Evolutionary conservation across 2,797 vertebrate species (phyloP), one percentile per base, ranked within the genome.

Genomic region (Buceros bicornis): DNA sequence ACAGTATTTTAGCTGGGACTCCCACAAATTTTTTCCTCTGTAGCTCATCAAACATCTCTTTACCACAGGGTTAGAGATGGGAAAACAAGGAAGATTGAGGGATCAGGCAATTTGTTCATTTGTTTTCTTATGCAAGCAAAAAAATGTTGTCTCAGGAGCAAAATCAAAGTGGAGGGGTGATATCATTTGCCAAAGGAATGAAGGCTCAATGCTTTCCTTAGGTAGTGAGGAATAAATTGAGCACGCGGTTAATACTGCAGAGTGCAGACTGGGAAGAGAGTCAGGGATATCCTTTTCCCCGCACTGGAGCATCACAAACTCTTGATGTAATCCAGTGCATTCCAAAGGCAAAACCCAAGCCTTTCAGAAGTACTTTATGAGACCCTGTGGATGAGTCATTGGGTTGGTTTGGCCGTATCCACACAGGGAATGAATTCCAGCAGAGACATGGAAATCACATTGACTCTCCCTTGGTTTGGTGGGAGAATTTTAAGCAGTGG

Each of bases 1-100:
- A 40, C 37, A 40, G 37, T 70, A 48, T 91, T 93, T 97, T 90
- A 94, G 48, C 70, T 62, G 56, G 74, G 81, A 93, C 56, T 93
- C 31, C 50, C 70, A 83, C 70, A 92, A 54, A 97, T 97, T 93
- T 91, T 97, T 97, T 95, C 90, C 91, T 90, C 64, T 85, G 12
- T 67, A 95, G 64, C 70, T 97, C 95, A 96, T 94, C 82, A 51
- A 87, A 67, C 48, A 66, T 94, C 33, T 90, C 72, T 93, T 95
- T 87, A 95, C 95, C 95, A 77, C 96, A 96, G 66, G 22, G 48
- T 79, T 90, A 87, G 91, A 91, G 94, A 61, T 61, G 54, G 62
- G 57, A 89, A 93, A 88, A 77, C 48, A 64, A 80, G 53, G 53
- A 77, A 89, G 53, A 90, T 33, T 76, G 82, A 93, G 42, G 80